Evolutionary conservation across 2,888 invertebrate species (phyloP), one percentile per base, ranked within the genome.

Genomic region (Drosophila borealis): DNA sequence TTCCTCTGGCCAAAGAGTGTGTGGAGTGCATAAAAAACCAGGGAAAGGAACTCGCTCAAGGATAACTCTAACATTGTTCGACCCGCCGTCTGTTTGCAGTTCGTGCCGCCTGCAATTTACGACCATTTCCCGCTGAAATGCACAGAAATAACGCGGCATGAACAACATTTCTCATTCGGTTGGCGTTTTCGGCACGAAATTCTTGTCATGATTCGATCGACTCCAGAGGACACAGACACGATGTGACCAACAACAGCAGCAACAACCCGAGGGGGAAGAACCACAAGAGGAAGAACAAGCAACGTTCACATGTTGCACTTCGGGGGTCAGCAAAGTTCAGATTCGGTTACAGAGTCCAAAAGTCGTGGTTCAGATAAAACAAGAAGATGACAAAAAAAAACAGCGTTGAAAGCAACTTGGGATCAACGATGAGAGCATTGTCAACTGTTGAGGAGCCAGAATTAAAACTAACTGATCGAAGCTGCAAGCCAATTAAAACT

Each of bases 121-220:
- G 88, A 88, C 73, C 72, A 63, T 86, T 89, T 89, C 80, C 87
- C 81, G 84, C 78, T 75, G 64, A 87, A 88, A 78, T 77, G 76
- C 81, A 78, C 74, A 78, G 70, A 78, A 89, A 90, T 79, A 89
- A 89, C 87, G 90, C 87, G 90, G 87, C 76, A 78, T 79, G 74
- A 72, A 78, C 75, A 76, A 78, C 86, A 86, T 89, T 85, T 89
- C 89, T 89, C 89, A 89, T 89, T 80, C 79, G 78, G 76, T 81
- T 89, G 81, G 71, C 76, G 66, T 70, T 73, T 73, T 68, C 61
- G 73, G 89, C 90, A 91, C 91, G 91, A 91, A 90, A 91, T 88
- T 82, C 81, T 91, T 91, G 90, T 90, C 91, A 90, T 91, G 91
- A 90, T 90, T 89, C 90, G 90, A 90, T 90, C 82, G 78, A 41